A percentile compares a stretch with the other conserved stretches of the same genome.
Conservation (phyloP, 2,888 invertebrate genomes). For the Leucophenga maculata region DNA sequence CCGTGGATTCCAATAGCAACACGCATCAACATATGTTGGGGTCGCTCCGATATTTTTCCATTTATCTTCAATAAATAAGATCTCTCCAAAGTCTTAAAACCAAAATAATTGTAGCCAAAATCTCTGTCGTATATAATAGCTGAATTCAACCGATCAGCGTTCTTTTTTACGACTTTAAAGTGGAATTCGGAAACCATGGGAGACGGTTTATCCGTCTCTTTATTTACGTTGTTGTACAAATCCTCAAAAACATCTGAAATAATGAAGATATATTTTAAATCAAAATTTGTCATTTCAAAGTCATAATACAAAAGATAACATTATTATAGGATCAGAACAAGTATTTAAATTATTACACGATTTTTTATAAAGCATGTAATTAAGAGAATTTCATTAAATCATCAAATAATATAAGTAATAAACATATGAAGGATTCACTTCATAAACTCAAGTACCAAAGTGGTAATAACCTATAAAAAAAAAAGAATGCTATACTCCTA, state of each 20-base stretch:
- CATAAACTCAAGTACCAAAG: too few species aligned
- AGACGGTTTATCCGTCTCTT: conserved; percentile 79
- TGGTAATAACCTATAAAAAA: too few species aligned
- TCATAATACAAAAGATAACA: not conserved
- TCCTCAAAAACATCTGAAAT: conserved; percentile 89
- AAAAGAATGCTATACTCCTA: too few species aligned
- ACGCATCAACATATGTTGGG: conserved; percentile 99
- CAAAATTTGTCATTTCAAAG: conserved; percentile 7
- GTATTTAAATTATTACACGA: too few species aligned
- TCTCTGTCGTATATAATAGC: conserved; percentile 97
- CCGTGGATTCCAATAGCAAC: conserved; percentile 97
- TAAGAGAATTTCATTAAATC: too few species aligned
- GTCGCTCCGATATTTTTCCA: conserved; percentile 94
- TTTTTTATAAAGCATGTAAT: too few species aligned
- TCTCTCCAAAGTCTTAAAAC: conserved; percentile 97
- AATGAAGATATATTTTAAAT: conserved; percentile 3
- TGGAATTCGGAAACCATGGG: conserved; percentile 92
- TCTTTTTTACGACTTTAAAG: conserved; percentile 84
- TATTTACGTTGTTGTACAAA: conserved; percentile 84
- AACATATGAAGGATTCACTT: too few species aligned
- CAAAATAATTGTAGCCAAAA: conserved; percentile 97
- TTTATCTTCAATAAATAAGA: conserved; percentile 94
- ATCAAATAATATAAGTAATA: too few species aligned
- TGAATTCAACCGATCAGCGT: conserved; percentile 93
- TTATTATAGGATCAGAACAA: not conserved